Evolutionary conservation across 2,888 invertebrate species (phyloP).

Genomic region (Papilio elwesi): DNA sequence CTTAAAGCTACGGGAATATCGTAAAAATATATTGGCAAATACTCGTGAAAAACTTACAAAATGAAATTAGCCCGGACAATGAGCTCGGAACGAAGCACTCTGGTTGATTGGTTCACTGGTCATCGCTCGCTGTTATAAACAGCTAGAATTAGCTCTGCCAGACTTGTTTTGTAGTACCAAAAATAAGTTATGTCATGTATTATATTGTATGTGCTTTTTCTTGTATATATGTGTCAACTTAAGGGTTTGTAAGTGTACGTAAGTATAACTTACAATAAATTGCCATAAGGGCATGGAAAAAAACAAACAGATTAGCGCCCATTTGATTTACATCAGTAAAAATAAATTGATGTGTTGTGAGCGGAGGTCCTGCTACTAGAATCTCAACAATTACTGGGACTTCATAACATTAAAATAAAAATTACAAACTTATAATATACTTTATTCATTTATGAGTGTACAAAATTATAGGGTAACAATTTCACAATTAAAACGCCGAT

Average conservation of each 20-base stretch:
- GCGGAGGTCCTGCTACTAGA: too few species aligned
- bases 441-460: slow-evolving; percentile 10
- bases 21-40: slow-evolving; percentile 23
- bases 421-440: background rate
- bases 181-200: background rate
- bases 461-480: background rate
- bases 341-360: too few species aligned
- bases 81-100: slow-evolving; percentile 27
- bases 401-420: background rate
- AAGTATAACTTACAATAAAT: too few species aligned
- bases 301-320: too few species aligned
- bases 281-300: too few species aligned
- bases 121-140: slow-evolving; percentile 14
- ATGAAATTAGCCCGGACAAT: slow-evolving; percentile 22
- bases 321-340: too few species aligned
- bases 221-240: background rate
- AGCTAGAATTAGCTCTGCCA: background rate
- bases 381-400: too few species aligned
- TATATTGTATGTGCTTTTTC: background rate
- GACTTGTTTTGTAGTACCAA: background rate
- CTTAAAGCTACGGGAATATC: background rate
- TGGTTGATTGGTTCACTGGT: slow-evolving; percentile 26
- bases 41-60: slow-evolving; percentile 15
- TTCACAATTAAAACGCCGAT: slow-evolving; percentile 35
- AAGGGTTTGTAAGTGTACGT: too few species aligned